Conservation (phyloP, 1,140 invertebrate genomes). For the Conus betulinus region DNA sequence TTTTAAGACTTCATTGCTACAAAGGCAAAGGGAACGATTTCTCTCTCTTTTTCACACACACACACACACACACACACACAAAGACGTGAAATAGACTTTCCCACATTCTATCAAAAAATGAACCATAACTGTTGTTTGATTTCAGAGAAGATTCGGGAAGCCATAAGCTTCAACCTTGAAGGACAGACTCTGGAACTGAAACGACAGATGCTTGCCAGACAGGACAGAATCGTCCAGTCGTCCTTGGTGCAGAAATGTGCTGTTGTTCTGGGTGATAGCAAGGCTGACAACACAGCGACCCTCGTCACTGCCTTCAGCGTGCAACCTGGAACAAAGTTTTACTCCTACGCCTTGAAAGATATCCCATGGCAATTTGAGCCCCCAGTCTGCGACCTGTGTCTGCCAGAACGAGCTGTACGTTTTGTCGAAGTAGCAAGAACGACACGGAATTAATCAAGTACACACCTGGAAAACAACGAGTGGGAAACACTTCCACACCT, state of each 20-base stretch:
- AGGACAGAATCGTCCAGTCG: neutral
- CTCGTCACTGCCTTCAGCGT: neutral
- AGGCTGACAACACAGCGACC: neutral
- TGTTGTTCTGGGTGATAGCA: neutral
- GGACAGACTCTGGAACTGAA: neutral
- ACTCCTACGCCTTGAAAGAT: neutral
- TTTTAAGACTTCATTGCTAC: neutral
- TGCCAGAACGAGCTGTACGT: constrained; percentile 17
- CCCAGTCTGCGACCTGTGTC: neutral
- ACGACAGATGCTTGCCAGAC: neutral
- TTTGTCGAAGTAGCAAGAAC: neutral
- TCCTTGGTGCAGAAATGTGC: neutral
- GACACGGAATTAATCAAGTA: neutral
- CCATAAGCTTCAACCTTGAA: neutral
- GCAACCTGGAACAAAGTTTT: neutral
- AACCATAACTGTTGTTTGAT: neutral
- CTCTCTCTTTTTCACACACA: too few relatives aligned
- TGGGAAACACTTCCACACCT: constrained; percentile 15
- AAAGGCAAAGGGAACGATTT: too few relatives aligned
- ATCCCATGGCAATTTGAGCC: neutral
- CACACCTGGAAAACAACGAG: neutral
- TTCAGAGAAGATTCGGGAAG: neutral
- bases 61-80: too few relatives aligned
- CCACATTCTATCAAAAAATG: too few relatives aligned
- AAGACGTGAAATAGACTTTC: too few relatives aligned